phyloP scores from a whole-genome alignment of 2,888 invertebrate species.

The Drosophila monieri region DNA sequence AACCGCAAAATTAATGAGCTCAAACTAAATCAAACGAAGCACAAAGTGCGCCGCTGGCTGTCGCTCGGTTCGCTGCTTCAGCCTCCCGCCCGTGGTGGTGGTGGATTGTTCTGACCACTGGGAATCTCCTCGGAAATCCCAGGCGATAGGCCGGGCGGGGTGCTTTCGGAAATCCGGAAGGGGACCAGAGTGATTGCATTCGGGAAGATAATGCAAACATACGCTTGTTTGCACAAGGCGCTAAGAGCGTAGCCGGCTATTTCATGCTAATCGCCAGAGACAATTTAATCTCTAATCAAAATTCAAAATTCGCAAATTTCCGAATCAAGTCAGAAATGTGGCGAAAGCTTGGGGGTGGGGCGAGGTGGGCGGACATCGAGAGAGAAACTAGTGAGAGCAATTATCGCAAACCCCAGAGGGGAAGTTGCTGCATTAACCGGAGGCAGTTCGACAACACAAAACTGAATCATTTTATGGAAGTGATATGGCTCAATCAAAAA shows the following conservation, averaged over 20 bases:
- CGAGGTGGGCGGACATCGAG: slow-evolving; percentile 7
- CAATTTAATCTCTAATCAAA: slow-evolving; percentile 80
- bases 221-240: slow-evolving; percentile 75
- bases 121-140: slow-evolving; percentile 14
- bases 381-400: slow-evolving; percentile 44
- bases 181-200: slow-evolving; percentile 21
- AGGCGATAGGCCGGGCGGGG: slow-evolving; percentile 2
- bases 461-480: slow-evolving; percentile 12
- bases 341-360: neutral
- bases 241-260: slow-evolving; percentile 39
- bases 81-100: slow-evolving; percentile 46
- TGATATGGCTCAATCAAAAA: no score
- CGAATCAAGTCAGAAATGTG: slow-evolving; percentile 29
- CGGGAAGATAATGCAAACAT: slow-evolving; percentile 72
- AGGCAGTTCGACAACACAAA: slow-evolving; percentile 7
- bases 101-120: slow-evolving; percentile 35
- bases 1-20: slow-evolving; percentile 79
- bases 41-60: slow-evolving; percentile 58
- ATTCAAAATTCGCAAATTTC: slow-evolving; percentile 77
- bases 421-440: slow-evolving; percentile 20
- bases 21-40: slow-evolving; percentile 71
- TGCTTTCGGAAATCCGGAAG: neutral
- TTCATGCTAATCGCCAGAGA: slow-evolving; percentile 77
- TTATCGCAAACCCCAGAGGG: slow-evolving; percentile 20
- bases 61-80: slow-evolving; percentile 22